Conservation (phyloP, 1,140 invertebrate genomes). For the Drosophila triauraria region DNA sequence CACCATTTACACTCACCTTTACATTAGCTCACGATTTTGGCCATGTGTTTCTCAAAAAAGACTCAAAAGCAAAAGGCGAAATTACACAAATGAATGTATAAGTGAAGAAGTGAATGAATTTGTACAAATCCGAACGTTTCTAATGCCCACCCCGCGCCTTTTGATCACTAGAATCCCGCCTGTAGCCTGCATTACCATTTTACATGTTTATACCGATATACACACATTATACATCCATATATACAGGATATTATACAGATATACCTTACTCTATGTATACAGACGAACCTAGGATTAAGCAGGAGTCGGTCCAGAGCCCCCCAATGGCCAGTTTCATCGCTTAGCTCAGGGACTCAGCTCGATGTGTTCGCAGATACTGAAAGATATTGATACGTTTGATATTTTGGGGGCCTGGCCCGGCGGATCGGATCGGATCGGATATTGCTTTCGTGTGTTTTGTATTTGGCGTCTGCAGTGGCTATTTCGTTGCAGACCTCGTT, state of each 20-base stretch:
- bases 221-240: constrained; percentile 20
- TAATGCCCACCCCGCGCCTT: constrained; percentile 42
- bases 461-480: constrained; percentile 12
- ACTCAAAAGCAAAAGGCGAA: constrained; percentile 28
- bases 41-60: constrained; percentile 44
- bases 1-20: neutral
- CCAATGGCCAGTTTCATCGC: constrained; percentile 32
- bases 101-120: constrained; percentile 17
- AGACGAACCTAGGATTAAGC: constrained; percentile 30
- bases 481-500: constrained; percentile 9
- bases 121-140: constrained; percentile 43
- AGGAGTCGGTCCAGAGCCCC: neutral
- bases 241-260: constrained; percentile 29
- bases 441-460: constrained; percentile 17
- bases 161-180: constrained; percentile 55
- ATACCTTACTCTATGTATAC: constrained; percentile 29
- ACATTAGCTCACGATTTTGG: constrained; percentile 43
- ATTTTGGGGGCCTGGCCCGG: constrained; percentile 19
- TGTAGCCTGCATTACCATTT: constrained; percentile 43
- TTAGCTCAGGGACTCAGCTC: constrained; percentile 40
- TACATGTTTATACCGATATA: constrained; percentile 44
- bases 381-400: constrained; percentile 21
- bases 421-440: constrained; percentile 13
- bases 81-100: neutral
- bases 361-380: constrained; percentile 45